Percentiles rank a stretch among this genome's conserved stretches.
Conservation (phyloP, 2,113 vertebrate species). For the Solea senegalensis region DNA sequence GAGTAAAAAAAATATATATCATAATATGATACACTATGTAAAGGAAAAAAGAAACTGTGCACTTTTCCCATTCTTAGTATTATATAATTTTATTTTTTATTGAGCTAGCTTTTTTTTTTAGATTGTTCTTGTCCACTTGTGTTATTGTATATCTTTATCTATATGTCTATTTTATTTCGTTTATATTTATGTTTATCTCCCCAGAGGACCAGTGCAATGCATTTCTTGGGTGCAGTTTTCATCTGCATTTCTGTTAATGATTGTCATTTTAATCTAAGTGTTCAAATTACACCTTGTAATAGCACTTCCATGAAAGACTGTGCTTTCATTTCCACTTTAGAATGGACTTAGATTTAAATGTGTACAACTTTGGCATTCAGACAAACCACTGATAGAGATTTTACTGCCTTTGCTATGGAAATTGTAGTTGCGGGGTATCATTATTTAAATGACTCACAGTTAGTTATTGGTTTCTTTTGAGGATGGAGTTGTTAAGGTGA, state of each 20-base stretch:
- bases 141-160: slow-evolving; percentile 33
- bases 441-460: slow-evolving; percentile 2
- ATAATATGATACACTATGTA: slow-evolving; percentile 57
- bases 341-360: slow-evolving; percentile 50
- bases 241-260: slow-evolving; percentile 61
- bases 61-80: slow-evolving; percentile 86
- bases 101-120: slow-evolving; percentile 60
- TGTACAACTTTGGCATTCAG: slow-evolving; percentile 13
- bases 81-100: slow-evolving; percentile 72
- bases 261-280: slow-evolving; percentile 63
- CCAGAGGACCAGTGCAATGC: slow-evolving; percentile 86
- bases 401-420: slow-evolving; percentile 28
- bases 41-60: slow-evolving; percentile 79
- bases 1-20: slow-evolving; percentile 55
- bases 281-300: slow-evolving; percentile 12
- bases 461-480: neutral
- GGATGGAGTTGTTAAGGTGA: neutral
- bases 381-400: slow-evolving; percentile 26
- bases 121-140: slow-evolving; percentile 44
- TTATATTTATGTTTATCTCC: slow-evolving; percentile 82
- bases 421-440: slow-evolving; percentile 6
- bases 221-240: slow-evolving; percentile 64
- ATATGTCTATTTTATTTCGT: slow-evolving; percentile 43
- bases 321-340: slow-evolving; percentile 22
- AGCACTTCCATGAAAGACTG: slow-evolving; percentile 7